These are phyloP conservation scores for Hemistola chrysoprasaria DNA, from an alignment of 2,888 invertebrate species.

Conservation along the genomic window DNA sequence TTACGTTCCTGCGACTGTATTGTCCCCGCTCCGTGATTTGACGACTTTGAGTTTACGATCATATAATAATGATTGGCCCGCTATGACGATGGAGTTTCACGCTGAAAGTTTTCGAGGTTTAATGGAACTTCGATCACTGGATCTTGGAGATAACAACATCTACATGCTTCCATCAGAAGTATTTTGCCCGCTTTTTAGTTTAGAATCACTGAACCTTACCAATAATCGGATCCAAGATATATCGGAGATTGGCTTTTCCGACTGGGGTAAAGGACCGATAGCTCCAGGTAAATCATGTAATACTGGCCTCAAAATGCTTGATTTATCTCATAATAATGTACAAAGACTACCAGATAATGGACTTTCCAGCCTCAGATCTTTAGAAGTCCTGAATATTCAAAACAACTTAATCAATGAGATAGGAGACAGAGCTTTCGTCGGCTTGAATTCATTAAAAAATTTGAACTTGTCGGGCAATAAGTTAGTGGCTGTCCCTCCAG, in stretches of 20 bases:
- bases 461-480: constrained; percentile 91
- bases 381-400: constrained; percentile 87
- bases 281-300: constrained; percentile 88
- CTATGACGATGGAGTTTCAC: constrained; percentile 89
- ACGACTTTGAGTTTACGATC: constrained; percentile 87
- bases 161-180: constrained; percentile 87
- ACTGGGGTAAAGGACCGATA: constrained; percentile 86
- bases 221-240: constrained; percentile 91
- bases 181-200: constrained; percentile 87
- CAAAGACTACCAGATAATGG: constrained; percentile 86
- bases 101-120: constrained; percentile 88
- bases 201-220: constrained; percentile 87
- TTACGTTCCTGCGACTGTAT: constrained; percentile 86
- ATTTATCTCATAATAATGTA: constrained; percentile 88
- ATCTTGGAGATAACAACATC: constrained; percentile 89
- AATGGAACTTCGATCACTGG: constrained; percentile 85
- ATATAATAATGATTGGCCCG: constrained; percentile 90
- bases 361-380: constrained; percentile 85
- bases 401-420: constrained; percentile 89
- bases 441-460: constrained; percentile 85
- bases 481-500: constrained; percentile 89
- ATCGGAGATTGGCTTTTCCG: constrained; percentile 88
- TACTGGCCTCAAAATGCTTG: constrained; percentile 85
- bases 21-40: constrained; percentile 86
- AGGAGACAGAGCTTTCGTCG: constrained; percentile 88